A percentile compares a stretch with the other conserved stretches of the same genome.
Conservation (phyloP, 2,888 invertebrate genomes). For the Torymus auratus region DNA sequence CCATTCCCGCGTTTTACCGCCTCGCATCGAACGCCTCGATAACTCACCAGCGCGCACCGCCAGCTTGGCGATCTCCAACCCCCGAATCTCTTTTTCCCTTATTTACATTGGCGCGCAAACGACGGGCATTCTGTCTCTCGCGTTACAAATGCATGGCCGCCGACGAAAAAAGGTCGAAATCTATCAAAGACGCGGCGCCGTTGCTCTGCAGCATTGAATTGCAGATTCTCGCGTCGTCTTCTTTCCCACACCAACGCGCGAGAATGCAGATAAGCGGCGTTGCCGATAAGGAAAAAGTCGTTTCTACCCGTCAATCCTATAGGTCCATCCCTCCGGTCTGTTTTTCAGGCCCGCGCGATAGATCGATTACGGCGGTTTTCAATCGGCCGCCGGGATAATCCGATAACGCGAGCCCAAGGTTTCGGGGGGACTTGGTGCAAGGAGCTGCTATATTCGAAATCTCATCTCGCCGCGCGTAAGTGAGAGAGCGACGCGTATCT, state of each 20-base stretch:
- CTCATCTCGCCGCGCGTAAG: slow-evolving; percentile 64
- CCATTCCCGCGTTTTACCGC: too few species aligned
- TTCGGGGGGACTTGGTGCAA: slow-evolving; percentile 55
- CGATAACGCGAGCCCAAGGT: slow-evolving; percentile 69
- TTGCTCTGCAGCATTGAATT: slow-evolving; percentile 40
- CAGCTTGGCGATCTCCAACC: too few species aligned
- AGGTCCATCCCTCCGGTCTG: not conserved
- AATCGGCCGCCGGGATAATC: slow-evolving; percentile 69
- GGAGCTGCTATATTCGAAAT: slow-evolving; percentile 65
- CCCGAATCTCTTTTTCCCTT: not conserved
- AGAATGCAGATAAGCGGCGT: slow-evolving; percentile 40
- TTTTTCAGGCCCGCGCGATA: not conserved
- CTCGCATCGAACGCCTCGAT: too few species aligned
- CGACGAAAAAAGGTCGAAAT: slow-evolving; percentile 49
- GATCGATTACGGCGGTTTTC: slow-evolving; percentile 65
- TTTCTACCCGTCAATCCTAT: slow-evolving; percentile 44
- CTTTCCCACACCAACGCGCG: not conserved
- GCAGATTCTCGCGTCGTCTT: slow-evolving; percentile 5
- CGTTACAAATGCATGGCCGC: slow-evolving; percentile 7
- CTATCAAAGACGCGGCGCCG: slow-evolving; percentile 13
- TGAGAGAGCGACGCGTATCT: not conserved
- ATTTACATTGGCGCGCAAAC: not conserved
- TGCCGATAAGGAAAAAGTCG: slow-evolving; percentile 52
- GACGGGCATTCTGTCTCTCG: not conserved
- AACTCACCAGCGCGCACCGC: too few species aligned